Base-by-base conservation (phyloP, 2,888 invertebrate species). In the Ophioninae sp. region DNA sequence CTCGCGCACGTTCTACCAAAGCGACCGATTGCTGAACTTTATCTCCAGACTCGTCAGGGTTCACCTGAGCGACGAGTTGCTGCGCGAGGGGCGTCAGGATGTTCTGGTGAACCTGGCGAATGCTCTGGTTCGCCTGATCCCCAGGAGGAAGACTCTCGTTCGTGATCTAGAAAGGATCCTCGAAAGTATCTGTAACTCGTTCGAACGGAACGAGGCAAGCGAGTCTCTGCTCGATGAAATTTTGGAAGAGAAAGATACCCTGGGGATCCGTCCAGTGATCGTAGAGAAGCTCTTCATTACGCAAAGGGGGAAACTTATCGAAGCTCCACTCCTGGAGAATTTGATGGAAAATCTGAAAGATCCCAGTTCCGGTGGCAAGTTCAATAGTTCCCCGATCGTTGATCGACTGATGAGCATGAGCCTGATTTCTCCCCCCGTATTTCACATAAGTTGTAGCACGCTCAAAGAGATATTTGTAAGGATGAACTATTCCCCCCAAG, bases 401-500 rank as follows among this genome's bases (percentile, higher is more conserved):
- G 69, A 87, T 41, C 74, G 84, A 41, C 77, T 91, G 71, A 79
- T 90, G 7, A 79, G 87, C 78, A 80, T 87, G 59, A 83, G 84
- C 10, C 82, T 77, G 0, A 81, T 85, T n/a, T 91, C 88, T 41
- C 69, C 89, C 3, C 67, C 56, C 9, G 83, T 91, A 59, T 92
- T 91, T 86, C 85, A 88, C 63, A 65, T 89, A 10, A 80, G 87
- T 22, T 88, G 85, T 6, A 85, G 84, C 37, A 82, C 89, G 20
- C 72, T 92, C 41, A 90, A 89, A 71, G 88, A 90, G 71, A 75
- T 91, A 41, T 86, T 91, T 5, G 17, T 89, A 9, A 73, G 83
- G 44, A 84, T 87, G 13, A 83, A 89, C 61, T 87, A 88, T 85
- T 85, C 88, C 22, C 65, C 87, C 20, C 41, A 22, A 44, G 85